Evolutionary conservation across 2,797 vertebrate genomes (phyloP), one percentile per base, ranked within the genome.

Genomic region (Myotis planiceps): DNA sequence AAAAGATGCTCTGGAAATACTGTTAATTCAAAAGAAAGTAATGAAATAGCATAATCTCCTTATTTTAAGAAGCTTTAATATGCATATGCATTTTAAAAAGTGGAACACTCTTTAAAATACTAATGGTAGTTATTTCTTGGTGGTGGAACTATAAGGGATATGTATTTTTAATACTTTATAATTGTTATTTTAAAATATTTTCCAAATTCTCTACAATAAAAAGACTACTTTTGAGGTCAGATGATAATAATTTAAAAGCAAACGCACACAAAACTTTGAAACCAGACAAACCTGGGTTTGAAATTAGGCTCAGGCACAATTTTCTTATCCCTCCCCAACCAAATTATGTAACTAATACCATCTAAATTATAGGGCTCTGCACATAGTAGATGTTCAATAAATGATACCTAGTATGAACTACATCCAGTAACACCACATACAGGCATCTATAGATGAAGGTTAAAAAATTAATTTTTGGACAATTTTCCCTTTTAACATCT

Each of bases 121-220:
- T 84, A 74, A 87, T 49, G 7, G 14, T 47, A 34, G 27, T 42
- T 82, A 82, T 47, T 84, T 65, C 32, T 69, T 85, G 18, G 27
- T 82, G 27, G 37, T 88, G 10, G 27, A 6, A 47, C 60, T 83
- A 55, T 10, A 49, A 9, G n/a, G 51, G 10, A 47, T 69, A 34
- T 1, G 4, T 80, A 90, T 88, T 90, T 90, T 95, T 42, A 84
- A 45, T 32, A 76, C n/a, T 34, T 92, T 32, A 16, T 45, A 71
- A 19, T 39, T 47, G 16, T 25, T 79, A 6, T 75, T 92, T 88
- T 47, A 32, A 18, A 90, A 82, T 63, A 86, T 66, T 88, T 78
- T 87, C 81, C 71, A 68, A 83, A 90, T 90, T 86, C 86, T 83
- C 42, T 84, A 85, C 15, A 91, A 75, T 74, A 42, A 83, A 93